These are phyloP conservation scores for Caenorhabditis sp. DNA, from an alignment of 2,888 invertebrate genomes.

Conservation along the genomic window DNA sequence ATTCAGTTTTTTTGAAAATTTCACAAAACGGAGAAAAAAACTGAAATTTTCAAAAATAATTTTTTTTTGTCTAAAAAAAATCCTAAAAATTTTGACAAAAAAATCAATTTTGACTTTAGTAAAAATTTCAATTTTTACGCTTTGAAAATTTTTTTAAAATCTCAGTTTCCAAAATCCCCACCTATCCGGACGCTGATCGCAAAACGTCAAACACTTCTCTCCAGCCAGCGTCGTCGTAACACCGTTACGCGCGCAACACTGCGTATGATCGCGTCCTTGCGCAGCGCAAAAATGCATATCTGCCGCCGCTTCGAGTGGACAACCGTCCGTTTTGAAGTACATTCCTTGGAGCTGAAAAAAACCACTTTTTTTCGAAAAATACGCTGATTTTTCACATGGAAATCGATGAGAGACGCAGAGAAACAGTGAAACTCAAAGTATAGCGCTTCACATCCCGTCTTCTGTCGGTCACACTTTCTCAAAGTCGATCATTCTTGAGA, in stretches of 20 bases:
- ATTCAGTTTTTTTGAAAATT: neutral
- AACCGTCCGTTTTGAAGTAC: conserved; percentile 69
- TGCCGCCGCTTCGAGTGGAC: conserved; percentile 67
- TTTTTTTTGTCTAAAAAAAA: too few species aligned
- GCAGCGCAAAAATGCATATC: conserved; percentile 67
- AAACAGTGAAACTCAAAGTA: too few species aligned
- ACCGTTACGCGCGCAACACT: conserved; percentile 60
- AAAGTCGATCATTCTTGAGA: too few species aligned
- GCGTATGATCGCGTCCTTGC: conserved; percentile 57
- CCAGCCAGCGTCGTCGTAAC: conserved; percentile 66
- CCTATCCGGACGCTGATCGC: conserved; percentile 65
- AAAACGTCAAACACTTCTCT: conserved; percentile 62
- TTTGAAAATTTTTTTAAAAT: neutral
- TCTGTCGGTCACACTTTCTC: too few species aligned
- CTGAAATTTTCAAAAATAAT: too few species aligned
- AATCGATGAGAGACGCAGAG: too few species aligned
- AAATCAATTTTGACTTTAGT: neutral
- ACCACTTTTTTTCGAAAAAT: too few species aligned
- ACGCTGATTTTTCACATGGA: neutral
- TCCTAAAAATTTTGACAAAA: neutral
- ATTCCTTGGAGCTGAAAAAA: conserved; percentile 66
- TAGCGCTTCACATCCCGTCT: too few species aligned
- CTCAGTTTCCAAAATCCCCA: neutral
- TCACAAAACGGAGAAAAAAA: neutral
- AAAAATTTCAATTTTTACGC: neutral